Evolutionary conservation across 2,113 vertebrate genomes (phyloP).

Genomic region (Cyrtonyx montezumae): DNA sequence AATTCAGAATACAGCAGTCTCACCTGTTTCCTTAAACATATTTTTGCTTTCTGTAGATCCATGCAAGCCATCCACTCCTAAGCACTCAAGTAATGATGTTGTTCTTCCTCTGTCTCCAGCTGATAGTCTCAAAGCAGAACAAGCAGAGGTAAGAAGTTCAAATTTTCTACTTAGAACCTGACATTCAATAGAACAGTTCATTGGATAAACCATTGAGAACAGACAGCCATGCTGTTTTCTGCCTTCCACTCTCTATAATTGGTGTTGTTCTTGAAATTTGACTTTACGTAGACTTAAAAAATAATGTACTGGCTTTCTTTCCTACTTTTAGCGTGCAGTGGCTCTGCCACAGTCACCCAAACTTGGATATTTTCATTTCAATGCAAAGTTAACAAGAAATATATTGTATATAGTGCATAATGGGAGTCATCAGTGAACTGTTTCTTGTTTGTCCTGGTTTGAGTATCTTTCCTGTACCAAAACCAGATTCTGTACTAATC

Average conservation of each 20-base stretch:
- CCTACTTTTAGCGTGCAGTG: background rate
- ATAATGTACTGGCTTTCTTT: background rate
- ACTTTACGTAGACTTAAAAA: background rate
- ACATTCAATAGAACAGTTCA: background rate
- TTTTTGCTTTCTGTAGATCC: slow-evolving; percentile 53
- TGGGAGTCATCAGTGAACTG: background rate
- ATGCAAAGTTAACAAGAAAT: background rate
- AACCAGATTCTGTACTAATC: background rate
- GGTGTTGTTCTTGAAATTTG: background rate
- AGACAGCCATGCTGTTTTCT: background rate
- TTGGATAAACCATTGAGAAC: background rate
- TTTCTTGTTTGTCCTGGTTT: background rate
- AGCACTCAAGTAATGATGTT: slow-evolving; percentile 1
- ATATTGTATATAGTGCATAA: background rate
- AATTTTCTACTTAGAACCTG: background rate
- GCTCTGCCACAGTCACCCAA: background rate
- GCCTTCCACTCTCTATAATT: background rate
- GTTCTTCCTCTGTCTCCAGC: slow-evolving; percentile 33
- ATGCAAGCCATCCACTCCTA: slow-evolving; percentile 30
- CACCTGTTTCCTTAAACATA: background rate
- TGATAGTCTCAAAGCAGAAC: slow-evolving; percentile 54
- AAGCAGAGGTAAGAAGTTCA: slow-evolving; percentile 71
- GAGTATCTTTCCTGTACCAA: background rate
- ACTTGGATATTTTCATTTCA: background rate
- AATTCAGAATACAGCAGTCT: background rate